A percentile compares a stretch with the other conserved stretches of the same genome.
Conservation (phyloP, 2,888 invertebrate species). For the Xestia c-nigrum region DNA sequence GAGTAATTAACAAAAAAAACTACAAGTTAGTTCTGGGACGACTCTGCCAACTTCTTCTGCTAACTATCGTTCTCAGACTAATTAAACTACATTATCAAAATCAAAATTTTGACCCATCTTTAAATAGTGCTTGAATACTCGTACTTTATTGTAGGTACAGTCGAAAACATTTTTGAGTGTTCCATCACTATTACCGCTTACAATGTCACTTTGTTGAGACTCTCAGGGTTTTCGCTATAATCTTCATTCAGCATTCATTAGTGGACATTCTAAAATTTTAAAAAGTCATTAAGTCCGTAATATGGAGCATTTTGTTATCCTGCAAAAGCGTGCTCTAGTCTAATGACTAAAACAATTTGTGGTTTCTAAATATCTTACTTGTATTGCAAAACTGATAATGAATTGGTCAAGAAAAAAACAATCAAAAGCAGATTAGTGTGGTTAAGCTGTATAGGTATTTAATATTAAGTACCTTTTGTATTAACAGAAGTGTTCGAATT, state of each 20-base stretch:
- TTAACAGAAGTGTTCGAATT: no score
- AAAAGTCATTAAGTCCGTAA: not conserved
- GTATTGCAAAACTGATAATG: not conserved
- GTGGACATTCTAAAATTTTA: not conserved
- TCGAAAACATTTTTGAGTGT: not conserved
- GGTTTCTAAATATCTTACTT: not conserved
- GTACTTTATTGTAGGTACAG: no score
- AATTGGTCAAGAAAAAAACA: not conserved
- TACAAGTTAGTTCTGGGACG: no score
- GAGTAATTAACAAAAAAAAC: no score
- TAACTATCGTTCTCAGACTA: no score
- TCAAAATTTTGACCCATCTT: no score
- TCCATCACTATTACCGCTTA: not conserved
- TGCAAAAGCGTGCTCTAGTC: not conserved
- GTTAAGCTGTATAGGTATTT: not conserved
- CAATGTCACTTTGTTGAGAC: not conserved
- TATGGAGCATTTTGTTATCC: not conserved
- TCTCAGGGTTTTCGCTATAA: not conserved
- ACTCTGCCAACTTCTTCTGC: no score
- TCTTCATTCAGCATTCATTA: not conserved
- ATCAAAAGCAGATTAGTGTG: not conserved
- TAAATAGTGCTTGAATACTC: no score
- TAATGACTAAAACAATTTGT: not conserved
- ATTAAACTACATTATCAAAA: no score
- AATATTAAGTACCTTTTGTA: not conserved